Evolutionary conservation across 2,113 vertebrate genomes (phyloP), one percentile per base, ranked within the genome.

Genomic region (Misgurnus anguillicaudatus): DNA sequence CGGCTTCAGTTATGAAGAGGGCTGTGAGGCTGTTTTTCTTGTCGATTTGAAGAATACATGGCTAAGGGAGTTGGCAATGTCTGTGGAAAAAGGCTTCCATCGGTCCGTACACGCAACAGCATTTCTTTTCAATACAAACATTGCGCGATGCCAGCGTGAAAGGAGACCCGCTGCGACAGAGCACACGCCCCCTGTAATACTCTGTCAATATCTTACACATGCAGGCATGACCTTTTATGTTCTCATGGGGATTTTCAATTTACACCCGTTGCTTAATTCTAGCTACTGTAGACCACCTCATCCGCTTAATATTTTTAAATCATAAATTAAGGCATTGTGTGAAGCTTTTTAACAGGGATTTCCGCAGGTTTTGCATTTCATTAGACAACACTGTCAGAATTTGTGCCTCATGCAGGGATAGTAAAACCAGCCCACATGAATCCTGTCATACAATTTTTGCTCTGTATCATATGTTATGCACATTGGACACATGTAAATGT

Each of bases 51-150:
- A 60, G 63, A 60, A 75, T 57, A 17, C 14, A 55, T 51, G 13
- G 48, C 17, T 39, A 13, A 70, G 72, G 65, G 81, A 62, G n/a
- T 72, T 58, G 72, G 62, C 10, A 36, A 61, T 61, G 57, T 38
- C 39, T 61, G 60, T 31, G 53, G 57, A 71, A 19, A 68, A 14
- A n/a, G 66, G 19, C 66, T 41, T 57, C 41, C 45, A 19, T 63
- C 38, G 24, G 65, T 16, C 16, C 48, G 71, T 45, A 47, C 13
- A 10, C 16, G 17, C 38, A 69, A 53, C 24, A 68, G 31, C 10
- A 36, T 58, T 16, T 65, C n/a, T 13, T 68, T 79, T 82, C 55
- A 77, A 62, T 42, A 70, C 58, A 63, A 73, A 42, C 24, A 53
- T 41, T 3, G n/a, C 5, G 16, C 8, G 2, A 9, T 21, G 57